A percentile compares a stretch with the other conserved stretches of the same genome.
Evolutionary conservation across 2,113 vertebrate species (phyloP).

Genomic region (Hypomesus transpacificus): DNA sequence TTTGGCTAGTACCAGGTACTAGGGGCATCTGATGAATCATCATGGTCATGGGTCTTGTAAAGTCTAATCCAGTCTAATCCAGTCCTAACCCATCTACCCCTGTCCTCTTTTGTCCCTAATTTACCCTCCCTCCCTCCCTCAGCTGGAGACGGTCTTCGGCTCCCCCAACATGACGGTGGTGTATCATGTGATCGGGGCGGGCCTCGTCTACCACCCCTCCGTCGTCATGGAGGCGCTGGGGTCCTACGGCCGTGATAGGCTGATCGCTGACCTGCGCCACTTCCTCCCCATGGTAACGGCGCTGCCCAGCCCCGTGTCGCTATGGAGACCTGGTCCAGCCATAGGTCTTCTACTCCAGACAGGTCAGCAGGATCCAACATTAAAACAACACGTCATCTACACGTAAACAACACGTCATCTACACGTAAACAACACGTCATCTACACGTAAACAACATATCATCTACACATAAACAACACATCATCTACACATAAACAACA

Average conservation of each 20-base stretch:
- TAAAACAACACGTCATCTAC: too few relatives aligned
- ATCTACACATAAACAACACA: too few relatives aligned
- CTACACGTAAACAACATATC: too few relatives aligned
- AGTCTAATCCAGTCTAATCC: not conserved
- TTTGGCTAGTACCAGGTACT: too few relatives aligned
- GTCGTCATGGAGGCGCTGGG: conserved; percentile 78
- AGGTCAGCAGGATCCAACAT: conserved; percentile 71
- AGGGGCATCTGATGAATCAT: too few relatives aligned
- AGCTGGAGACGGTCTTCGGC: conserved; percentile 88
- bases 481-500: too few relatives aligned
- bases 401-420: too few relatives aligned
- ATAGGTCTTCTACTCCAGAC: conserved; percentile 88
- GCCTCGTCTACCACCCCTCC: conserved; percentile 81
- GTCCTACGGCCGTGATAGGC: conserved; percentile 80
- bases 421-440: too few relatives aligned
- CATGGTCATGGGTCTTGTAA: too few relatives aligned
- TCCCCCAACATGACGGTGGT: conserved; percentile 86
- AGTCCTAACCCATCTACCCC: not conserved
- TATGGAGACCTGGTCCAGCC: conserved; percentile 81
- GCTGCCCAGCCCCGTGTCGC: conserved; percentile 77
- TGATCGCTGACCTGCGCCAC: conserved; percentile 85
- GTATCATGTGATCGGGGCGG: conserved; percentile 82
- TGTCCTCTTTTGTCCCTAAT: not conserved
- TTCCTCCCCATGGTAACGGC: conserved; percentile 85
- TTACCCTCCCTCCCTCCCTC: not conserved